Evolutionary conservation across 2,113 vertebrate species (phyloP), one percentile per base, ranked within the genome.

Genomic region (Pollachius pollachius): DNA sequence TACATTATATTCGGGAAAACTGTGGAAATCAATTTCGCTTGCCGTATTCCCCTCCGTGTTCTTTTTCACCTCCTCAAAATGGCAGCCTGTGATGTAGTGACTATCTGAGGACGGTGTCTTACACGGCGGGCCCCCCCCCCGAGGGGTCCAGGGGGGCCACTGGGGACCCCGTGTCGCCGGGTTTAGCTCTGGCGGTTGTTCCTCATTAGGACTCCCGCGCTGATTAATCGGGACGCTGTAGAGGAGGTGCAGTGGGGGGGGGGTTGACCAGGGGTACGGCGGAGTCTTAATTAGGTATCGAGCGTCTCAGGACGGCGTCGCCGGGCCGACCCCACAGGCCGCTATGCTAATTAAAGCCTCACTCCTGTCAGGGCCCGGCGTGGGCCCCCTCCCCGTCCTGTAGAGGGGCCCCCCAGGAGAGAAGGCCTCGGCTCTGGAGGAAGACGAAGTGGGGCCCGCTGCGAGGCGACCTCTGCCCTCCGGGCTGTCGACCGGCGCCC

Each of bases 201-300:
- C 84, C 83, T 89, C 81, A 87, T 84, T 89, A 89, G 86, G 71
- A 72, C 74, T 80, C 78, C 75, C 83, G 71, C 65, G 21, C 75
- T 87, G 87, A 86, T 89, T 89, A 89, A 88, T 88, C 84, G 89
- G 70, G 70, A 73, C 68, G 79, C 79, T 18, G 81, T 78, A 85
- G 77, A 87, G 91, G 87, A 85, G 81, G 88, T 86, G 76, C 88
- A 79, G 80, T 70, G 41, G 72, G 81, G 85, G 85, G 37, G 69
- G 85, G 77, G 81, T 81, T 64, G 84, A 80, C 70, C 65, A 77
- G 83, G 72, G 82, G 81, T 87, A 82, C 89, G 85, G 68, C 76
- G 86, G 72, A 83, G 67, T 75, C 85, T 85, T 93, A 92, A 93
- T 94, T 89, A 93, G 85, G 85, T 81, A 79, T 83, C 83, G 84